Evolutionary conservation across 2,797 vertebrate species (phyloP).

Genomic region (Tokudaia muenninki): DNA sequence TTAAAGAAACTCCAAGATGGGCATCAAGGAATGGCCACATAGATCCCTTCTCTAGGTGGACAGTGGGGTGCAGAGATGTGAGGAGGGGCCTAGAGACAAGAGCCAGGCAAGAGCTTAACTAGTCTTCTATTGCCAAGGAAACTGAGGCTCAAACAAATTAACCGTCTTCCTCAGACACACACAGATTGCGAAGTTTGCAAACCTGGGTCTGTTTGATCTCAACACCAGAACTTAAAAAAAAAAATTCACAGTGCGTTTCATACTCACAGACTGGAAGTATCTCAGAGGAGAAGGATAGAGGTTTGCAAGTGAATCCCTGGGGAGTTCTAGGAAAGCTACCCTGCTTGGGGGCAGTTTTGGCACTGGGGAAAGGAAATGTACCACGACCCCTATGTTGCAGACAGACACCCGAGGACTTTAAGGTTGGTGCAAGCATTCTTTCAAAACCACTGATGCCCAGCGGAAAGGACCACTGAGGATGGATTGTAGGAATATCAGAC

Average conservation of each 20-base stretch:
- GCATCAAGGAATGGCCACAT: background rate
- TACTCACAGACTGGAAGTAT: conserved; percentile 59
- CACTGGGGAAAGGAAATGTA: background rate
- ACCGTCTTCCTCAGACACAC: conserved; percentile 19
- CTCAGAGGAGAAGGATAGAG: conserved; percentile 63
- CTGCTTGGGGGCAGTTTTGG: background rate
- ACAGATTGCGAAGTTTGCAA: conserved; percentile 63
- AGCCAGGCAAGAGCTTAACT: background rate
- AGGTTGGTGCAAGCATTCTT: background rate
- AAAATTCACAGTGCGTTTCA: background rate
- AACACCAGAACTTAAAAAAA: conserved; percentile 10
- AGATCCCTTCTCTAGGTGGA: background rate
- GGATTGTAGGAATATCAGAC: background rate
- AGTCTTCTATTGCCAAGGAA: conserved; percentile 48
- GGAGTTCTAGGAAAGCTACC: background rate
- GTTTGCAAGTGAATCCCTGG: conserved; percentile 46
- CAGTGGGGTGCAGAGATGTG: background rate
- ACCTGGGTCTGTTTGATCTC: conserved; percentile 60
- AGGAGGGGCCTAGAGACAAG: background rate
- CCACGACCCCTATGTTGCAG: background rate
- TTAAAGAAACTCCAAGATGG: background rate
- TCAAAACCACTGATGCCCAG: background rate
- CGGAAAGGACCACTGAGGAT: background rate
- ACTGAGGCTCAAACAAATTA: conserved; percentile 56
- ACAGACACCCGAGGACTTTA: background rate